Conservation (phyloP, 2,888 invertebrate genomes). For the Drosophila subsilvestris region DNA sequence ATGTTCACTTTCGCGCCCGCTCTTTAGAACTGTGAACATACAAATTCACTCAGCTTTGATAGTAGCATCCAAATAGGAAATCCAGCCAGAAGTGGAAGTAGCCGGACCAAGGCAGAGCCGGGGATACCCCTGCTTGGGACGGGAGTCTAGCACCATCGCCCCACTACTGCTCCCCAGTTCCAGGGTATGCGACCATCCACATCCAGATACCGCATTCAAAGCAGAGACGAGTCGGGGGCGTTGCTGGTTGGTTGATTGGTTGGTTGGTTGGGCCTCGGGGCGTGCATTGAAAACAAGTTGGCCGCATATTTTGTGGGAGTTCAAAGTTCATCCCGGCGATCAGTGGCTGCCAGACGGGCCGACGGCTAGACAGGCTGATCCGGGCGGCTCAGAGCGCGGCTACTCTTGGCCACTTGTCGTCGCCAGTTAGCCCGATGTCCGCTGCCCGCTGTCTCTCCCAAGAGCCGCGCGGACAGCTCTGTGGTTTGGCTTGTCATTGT, state of each 20-base stretch:
- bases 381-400: constrained; percentile 49
- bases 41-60: constrained; percentile 83
- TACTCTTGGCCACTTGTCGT: constrained; percentile 73
- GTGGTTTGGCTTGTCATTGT: constrained; percentile 63
- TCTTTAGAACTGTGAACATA: constrained; percentile 82
- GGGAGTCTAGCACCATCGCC: too few relatives aligned
- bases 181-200: constrained; percentile 1
- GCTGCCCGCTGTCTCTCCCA: constrained; percentile 3
- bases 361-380: constrained; percentile 49
- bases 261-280: constrained; percentile 59
- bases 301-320: constrained; percentile 75
- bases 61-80: constrained; percentile 62
- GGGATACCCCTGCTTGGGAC: neutral
- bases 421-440: constrained; percentile 55
- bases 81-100: constrained; percentile 19
- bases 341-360: constrained; percentile 47
- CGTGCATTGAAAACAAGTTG: constrained; percentile 70
- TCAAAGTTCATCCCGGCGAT: constrained; percentile 69
- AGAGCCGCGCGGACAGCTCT: neutral
- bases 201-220: constrained; percentile 48
- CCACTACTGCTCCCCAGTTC: too few relatives aligned
- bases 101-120: neutral
- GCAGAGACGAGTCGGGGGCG: constrained; percentile 63
- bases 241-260: constrained; percentile 50
- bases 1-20: constrained; percentile 79